These are phyloP conservation scores for Electrona antarctica DNA, from an alignment of 2,113 vertebrate species.

Conservation along the genomic window DNA sequence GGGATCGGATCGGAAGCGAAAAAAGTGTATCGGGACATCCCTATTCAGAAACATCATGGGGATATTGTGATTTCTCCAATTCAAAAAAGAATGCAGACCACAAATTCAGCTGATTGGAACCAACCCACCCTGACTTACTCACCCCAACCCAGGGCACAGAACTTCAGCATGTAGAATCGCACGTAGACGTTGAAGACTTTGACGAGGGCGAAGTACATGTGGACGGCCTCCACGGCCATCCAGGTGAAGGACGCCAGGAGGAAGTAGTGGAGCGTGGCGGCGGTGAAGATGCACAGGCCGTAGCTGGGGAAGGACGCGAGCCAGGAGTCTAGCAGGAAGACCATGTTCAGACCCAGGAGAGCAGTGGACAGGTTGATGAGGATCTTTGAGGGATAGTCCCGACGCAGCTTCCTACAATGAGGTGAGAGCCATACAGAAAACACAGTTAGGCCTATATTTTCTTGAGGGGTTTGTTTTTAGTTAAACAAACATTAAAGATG, in stretches of 20 bases:
- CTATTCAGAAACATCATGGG: too few species aligned
- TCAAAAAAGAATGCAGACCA: too few species aligned
- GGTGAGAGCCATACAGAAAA: background rate
- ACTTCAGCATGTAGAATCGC: slow-evolving; percentile 86
- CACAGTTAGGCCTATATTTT: background rate
- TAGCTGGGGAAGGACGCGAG: slow-evolving; percentile 77
- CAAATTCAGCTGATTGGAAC: background rate
- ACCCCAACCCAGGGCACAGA: slow-evolving; percentile 88
- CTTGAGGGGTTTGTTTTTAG: too few species aligned
- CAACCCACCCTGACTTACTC: slow-evolving; percentile 55
- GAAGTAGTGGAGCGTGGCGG: slow-evolving; percentile 84
- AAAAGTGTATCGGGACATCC: too few species aligned
- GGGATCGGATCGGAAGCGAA: too few species aligned
- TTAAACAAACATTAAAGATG: too few species aligned
- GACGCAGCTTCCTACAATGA: slow-evolving; percentile 80
- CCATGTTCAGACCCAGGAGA: slow-evolving; percentile 83
- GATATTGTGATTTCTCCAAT: too few species aligned
- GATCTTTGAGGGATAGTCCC: slow-evolving; percentile 88
- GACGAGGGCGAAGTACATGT: slow-evolving; percentile 89
- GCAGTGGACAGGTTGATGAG: slow-evolving; percentile 86
- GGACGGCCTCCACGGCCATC: slow-evolving; percentile 90
- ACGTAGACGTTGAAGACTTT: slow-evolving; percentile 91
- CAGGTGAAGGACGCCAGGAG: slow-evolving; percentile 87
- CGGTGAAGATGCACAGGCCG: slow-evolving; percentile 79
- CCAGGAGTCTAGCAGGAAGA: slow-evolving; percentile 86